Evolutionary conservation across 2,113 vertebrate species (phyloP).

Genomic region (Sus scrofa): DNA sequence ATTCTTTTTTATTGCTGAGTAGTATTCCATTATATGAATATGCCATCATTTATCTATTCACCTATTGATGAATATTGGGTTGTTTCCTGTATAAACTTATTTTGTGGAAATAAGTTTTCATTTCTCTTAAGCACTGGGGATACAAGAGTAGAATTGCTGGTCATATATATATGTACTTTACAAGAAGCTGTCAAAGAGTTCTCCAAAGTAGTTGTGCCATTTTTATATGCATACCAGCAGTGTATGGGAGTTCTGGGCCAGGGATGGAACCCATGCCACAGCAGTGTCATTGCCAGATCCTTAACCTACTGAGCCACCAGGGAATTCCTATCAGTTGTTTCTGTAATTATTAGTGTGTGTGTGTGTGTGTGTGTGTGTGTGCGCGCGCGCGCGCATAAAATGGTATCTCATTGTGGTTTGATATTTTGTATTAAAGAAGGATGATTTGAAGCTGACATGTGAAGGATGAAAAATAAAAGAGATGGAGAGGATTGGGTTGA

Average conservation of each 20-base stretch:
- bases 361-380: no score
- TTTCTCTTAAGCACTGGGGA: not conserved
- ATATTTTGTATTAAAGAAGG: not conserved
- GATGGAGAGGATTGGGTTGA: not conserved
- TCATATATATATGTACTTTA: not conserved
- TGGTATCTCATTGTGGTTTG: not conserved
- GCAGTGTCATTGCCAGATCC: no score
- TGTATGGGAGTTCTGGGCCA: not conserved
- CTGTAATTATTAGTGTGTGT: not conserved
- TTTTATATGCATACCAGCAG: not conserved
- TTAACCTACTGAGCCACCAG: no score
- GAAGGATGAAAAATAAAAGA: not conserved
- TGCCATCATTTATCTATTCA: not conserved
- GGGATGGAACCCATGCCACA: no score
- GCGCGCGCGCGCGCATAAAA: not conserved
- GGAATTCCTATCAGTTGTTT: not conserved
- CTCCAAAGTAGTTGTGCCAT: not conserved
- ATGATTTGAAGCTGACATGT: not conserved
- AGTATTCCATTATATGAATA: not conserved
- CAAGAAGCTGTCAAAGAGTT: conserved; percentile 4
- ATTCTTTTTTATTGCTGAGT: not conserved
- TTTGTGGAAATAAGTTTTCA: not conserved
- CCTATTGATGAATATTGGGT: not conserved
- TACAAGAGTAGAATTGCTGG: not conserved
- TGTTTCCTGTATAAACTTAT: not conserved